Percentiles rank a stretch among this genome's conserved stretches.
phyloP scores from a whole-genome alignment of 64 coral and sea anemone species.

The Porites australiensis region DNA sequence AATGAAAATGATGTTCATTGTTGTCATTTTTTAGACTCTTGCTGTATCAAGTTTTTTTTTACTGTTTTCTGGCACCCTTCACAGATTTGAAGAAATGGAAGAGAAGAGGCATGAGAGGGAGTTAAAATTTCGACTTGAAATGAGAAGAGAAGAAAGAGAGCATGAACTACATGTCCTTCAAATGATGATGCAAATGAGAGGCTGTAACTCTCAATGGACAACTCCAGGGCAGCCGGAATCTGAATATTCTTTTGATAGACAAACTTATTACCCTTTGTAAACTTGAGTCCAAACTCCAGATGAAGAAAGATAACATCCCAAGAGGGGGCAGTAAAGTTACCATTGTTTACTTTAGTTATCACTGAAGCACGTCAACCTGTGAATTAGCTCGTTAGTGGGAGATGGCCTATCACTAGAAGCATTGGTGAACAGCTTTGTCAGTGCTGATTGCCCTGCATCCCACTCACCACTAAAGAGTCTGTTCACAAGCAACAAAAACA shows the following conservation, averaged over 20 bases:
- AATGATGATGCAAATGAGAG: slow-evolving; percentile 37
- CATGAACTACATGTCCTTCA: slow-evolving; percentile 46
- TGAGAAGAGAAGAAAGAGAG: slow-evolving; percentile 24
- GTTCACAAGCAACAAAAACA: slow-evolving; percentile 48
- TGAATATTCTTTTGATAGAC: slow-evolving; percentile 4
- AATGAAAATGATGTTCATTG: slow-evolving; percentile 31
- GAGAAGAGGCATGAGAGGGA: slow-evolving; percentile 49
- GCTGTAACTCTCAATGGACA: not conserved
- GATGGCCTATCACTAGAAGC: not conserved
- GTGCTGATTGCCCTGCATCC: slow-evolving; percentile 4
- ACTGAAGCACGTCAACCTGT: not conserved
- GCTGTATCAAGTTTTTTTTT: slow-evolving; percentile 28
- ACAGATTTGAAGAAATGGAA: slow-evolving; percentile 41
- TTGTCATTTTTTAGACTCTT: slow-evolving; percentile 56
- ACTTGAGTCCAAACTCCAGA: not conserved
- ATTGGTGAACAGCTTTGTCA: not conserved
- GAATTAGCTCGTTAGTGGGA: not conserved
- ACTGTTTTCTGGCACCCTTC: slow-evolving; percentile 4
- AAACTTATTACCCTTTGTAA: slow-evolving; percentile 44
- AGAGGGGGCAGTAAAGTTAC: slow-evolving; percentile 1
- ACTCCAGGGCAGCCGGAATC: not conserved
- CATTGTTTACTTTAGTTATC: not conserved
- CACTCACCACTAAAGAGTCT: slow-evolving; percentile 13
- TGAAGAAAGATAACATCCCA: not conserved
- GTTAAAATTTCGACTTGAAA: slow-evolving; percentile 21